Conservation (phyloP, 1,140 invertebrate species). For the Atta cephalotes region DNA sequence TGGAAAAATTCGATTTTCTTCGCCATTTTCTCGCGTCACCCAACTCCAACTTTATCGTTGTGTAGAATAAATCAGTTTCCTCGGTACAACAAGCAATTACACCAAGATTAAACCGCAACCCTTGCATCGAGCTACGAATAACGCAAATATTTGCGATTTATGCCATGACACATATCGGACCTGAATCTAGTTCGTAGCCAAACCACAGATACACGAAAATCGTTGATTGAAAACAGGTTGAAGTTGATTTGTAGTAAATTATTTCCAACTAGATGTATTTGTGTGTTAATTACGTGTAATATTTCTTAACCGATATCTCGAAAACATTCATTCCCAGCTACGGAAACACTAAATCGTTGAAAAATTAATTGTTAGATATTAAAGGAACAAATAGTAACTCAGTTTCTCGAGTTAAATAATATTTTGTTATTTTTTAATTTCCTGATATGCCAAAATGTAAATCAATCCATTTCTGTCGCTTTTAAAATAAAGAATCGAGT, state of each 20-base stretch:
- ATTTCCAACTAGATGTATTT: background rate
- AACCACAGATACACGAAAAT: background rate
- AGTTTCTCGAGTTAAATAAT: too few species aligned
- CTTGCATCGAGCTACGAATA: background rate
- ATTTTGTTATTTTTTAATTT: too few species aligned
- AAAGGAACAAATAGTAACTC: too few species aligned
- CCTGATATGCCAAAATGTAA: too few species aligned
- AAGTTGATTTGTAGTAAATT: conserved; percentile 14
- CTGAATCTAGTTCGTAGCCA: background rate
- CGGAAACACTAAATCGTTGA: background rate
- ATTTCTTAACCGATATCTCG: background rate
- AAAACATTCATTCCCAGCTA: background rate
- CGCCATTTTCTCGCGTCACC: conserved; percentile 41
- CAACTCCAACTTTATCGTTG: conserved; percentile 7
- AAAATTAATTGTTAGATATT: background rate
- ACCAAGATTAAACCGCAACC: conserved; percentile 37
- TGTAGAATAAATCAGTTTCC: conserved; percentile 45
- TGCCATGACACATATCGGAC: background rate
- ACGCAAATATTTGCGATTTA: conserved; percentile 3
- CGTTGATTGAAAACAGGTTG: background rate
- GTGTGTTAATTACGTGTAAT: background rate
- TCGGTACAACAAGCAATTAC: conserved; percentile 56
- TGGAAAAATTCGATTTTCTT: conserved; percentile 69
- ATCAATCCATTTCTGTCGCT: too few species aligned
- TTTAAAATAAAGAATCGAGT: too few species aligned